Percentiles rank a stretch among this genome's conserved stretches.
These are phyloP conservation scores for Argentina silus DNA, from an alignment of 2,797 vertebrate genomes.

Conservation along the genomic window DNA sequence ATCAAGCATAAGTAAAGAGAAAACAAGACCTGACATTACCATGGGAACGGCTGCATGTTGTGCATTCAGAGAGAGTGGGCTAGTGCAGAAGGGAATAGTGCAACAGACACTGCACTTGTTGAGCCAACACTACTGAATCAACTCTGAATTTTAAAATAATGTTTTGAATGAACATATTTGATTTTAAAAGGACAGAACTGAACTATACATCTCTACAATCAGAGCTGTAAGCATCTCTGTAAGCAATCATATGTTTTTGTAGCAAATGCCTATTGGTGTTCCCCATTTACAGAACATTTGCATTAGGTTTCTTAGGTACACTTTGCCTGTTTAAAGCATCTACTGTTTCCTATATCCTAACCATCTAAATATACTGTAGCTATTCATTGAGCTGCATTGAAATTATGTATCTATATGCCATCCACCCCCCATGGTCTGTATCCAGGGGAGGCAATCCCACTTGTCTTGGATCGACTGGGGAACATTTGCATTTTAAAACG, in stretches of 20 bases:
- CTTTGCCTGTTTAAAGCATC: no score
- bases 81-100: constrained; percentile 36
- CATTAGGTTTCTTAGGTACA: no score
- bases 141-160: constrained; percentile 1
- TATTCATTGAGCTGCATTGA: constrained; percentile 1
- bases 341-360: no score
- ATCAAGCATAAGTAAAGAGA: constrained; percentile 47
- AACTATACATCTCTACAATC: no score
- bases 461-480: constrained; percentile 5
- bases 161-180: background rate
- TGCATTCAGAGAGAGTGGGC: constrained; percentile 29
- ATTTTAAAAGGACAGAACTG: no score
- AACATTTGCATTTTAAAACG: constrained; percentile 22
- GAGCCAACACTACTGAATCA: constrained; percentile 33
- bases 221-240: no score
- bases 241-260: no score
- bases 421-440: background rate
- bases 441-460: constrained; percentile 6
- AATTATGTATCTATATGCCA: background rate
- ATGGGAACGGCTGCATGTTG: constrained; percentile 56
- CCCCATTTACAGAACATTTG: no score
- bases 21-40: constrained; percentile 62
- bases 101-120: constrained; percentile 35
- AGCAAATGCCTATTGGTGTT: no score
- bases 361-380: background rate